Evolutionary conservation across 2,797 vertebrate species (phyloP).

Genomic region (Eulemur coronatus): DNA sequence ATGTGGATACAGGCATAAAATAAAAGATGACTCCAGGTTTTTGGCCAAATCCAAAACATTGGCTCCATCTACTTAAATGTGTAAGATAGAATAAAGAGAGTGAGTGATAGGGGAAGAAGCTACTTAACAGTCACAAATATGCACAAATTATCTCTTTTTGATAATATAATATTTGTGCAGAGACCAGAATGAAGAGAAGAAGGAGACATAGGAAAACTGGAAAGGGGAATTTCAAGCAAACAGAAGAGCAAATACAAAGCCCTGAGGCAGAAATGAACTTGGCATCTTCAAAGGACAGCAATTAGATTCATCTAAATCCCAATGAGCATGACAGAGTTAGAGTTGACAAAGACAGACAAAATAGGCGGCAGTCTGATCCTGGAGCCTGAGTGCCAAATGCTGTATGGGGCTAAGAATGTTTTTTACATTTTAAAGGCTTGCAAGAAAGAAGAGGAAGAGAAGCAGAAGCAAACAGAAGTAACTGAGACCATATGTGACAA

Average conservation of each 20-base stretch:
- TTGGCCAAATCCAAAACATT: background rate
- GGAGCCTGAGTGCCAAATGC: background rate
- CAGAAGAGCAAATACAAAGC: background rate
- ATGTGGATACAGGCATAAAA: background rate
- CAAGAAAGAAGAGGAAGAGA: background rate
- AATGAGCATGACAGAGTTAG: background rate
- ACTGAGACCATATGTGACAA: background rate
- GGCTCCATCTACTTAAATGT: background rate
- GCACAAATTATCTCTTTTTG: background rate
- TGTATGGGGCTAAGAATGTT: background rate
- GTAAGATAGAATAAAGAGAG: background rate
- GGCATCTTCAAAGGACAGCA: background rate
- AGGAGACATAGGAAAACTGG: background rate
- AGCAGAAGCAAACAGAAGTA: background rate
- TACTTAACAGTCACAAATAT: background rate
- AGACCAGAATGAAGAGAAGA: background rate
- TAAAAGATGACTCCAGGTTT: background rate
- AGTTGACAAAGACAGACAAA: background rate
- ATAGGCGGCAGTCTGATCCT: background rate
- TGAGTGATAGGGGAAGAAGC: background rate
- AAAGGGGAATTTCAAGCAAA: background rate
- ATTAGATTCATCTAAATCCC: background rate
- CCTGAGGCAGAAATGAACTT: background rate
- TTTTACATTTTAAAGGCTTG: background rate
- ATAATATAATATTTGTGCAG: constrained; percentile 20